Evolutionary conservation across 2,888 invertebrate species (phyloP).

Genomic region (Globia sparganii): DNA sequence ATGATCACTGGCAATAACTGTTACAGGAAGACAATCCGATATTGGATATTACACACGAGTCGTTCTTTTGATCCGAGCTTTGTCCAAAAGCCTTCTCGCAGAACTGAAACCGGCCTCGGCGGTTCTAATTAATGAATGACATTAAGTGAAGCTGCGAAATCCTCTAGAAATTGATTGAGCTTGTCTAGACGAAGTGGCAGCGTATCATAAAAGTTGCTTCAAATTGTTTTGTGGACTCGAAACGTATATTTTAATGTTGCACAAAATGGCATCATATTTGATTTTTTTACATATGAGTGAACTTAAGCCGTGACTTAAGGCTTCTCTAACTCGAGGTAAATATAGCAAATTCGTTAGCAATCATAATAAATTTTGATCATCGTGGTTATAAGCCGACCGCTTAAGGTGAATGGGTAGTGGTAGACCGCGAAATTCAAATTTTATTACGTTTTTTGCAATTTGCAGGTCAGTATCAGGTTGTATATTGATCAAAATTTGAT

Average conservation of each 20-base stretch:
- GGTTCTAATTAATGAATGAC: no score
- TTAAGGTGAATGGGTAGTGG: no score
- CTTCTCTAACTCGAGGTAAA: not conserved
- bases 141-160: no score
- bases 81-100: conserved; percentile 4
- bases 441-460: no score
- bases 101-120: no score
- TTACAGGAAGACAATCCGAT: not conserved
- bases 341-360: not conserved
- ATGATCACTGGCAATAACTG: no score
- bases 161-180: conserved; percentile 8
- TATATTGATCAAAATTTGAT: no score
- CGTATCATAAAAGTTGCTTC: not conserved
- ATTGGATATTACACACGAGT: not conserved
- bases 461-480: no score
- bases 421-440: no score
- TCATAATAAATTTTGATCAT: not conserved
- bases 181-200: not conserved
- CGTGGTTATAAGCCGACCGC: not conserved
- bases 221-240: not conserved
- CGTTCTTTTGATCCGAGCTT: not conserved
- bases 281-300: not conserved
- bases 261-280: not conserved
- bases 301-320: not conserved
- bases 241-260: not conserved